phyloP scores from a whole-genome alignment of 37 sponge, comb jelly and placozoan species.

The Axinella damicornis region DNA sequence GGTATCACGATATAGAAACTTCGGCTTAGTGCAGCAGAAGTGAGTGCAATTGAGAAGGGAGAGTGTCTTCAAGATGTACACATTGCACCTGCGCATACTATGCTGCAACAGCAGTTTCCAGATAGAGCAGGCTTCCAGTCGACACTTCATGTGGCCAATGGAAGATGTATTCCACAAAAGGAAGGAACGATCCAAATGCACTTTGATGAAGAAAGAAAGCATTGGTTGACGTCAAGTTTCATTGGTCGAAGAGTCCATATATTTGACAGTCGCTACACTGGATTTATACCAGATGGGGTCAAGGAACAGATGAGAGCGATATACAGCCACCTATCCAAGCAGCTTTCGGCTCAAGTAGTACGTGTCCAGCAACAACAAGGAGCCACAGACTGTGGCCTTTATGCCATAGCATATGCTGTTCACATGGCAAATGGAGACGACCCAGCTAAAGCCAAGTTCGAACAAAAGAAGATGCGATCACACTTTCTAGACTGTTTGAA shows the following conservation, averaged over 20 bases:
- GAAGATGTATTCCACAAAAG: too few species aligned
- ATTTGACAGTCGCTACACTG: conserved; percentile 4
- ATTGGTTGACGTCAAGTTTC: conserved; percentile 8
- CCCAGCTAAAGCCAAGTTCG: background rate
- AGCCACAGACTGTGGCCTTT: conserved; percentile 19
- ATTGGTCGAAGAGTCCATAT: background rate
- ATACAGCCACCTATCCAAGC: background rate
- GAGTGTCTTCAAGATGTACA: too few species aligned
- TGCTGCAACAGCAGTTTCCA: background rate
- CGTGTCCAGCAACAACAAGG: conserved; percentile 18
- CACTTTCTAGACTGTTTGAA: background rate
- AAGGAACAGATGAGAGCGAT: conserved; percentile 2
- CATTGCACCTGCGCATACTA: too few species aligned
- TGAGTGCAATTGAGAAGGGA: too few species aligned
- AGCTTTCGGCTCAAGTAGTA: background rate
- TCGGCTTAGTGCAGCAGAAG: too few species aligned
- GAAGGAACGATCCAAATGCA: too few species aligned
- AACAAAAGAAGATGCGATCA: conserved; percentile 9
- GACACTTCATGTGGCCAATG: background rate
- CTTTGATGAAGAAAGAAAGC: background rate
- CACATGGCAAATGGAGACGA: background rate
- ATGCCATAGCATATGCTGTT: conserved; percentile 7
- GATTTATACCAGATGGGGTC: background rate
- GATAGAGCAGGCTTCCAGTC: background rate
- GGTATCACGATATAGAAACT: too few species aligned